Base-by-base conservation (phyloP, 35 echinoderm and acorn worm genomes). In the Eucidaris tribuloides region DNA sequence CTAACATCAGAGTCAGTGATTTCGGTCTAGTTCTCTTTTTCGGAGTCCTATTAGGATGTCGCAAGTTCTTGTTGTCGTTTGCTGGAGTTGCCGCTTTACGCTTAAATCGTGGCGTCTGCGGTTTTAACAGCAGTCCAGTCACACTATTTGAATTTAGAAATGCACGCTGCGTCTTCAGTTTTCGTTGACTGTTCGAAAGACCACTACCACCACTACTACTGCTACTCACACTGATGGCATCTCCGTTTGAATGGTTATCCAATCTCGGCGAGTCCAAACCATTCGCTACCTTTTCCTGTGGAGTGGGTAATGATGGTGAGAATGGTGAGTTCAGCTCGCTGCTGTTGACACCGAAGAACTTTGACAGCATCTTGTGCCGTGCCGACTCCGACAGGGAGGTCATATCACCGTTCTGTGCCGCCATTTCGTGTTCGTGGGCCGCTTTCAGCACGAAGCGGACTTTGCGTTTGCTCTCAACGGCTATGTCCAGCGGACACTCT, bases 341-440 rank as follows among this genome's bases (percentile, higher is more conserved):
- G 45, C 65, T 85, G 38, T 80, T 49, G 2, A 96, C 93, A 32
- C 93, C 93, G 63, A 96, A 96, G 76, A 96, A 96, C 4, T 84
- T 83, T 22, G 89, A 88, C 14, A 96, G 82, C 49, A 71, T 72
- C 81, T 96, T 96, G 18, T 81, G 78, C 36, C 91, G 37, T 19
- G 56, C 25, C 4, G 42, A 17, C n/a, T 68, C 83, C 5, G 52
- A 25, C 29, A 50, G 35, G 56, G 38, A 76, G 1, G 46, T 49
- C 3, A 60, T 37, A 15, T 22, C 54, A 31, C 48, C 76, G 52
- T 40, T 58, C 58, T 34, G 63, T 35, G 30, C 31, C 17, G 54
- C 36, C 39, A 61, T 43, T 19, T 46, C 28, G 7, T 63, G 29
- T 24, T 61, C 39, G 19, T 46, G 87, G n/a, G 82, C 86, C 79